Base-by-base conservation (phyloP, 2,888 invertebrate genomes). In the Coelopa pilipes region DNA sequence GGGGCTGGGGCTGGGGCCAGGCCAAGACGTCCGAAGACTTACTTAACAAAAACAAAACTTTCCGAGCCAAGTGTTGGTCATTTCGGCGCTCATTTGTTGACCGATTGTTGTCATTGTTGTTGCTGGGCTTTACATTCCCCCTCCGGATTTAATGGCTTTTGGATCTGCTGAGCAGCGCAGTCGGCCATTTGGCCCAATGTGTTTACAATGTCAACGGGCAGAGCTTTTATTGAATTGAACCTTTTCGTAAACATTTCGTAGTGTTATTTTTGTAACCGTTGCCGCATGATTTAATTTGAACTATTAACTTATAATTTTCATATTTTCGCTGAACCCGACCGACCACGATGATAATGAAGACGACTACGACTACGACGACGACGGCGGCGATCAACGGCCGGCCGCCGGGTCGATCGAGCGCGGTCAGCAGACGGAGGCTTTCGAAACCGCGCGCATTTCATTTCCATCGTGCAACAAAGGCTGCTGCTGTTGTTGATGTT, bases 151-250 rank as follows among this genome's bases (percentile, higher is more conserved):
- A 34, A 62, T 62, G 62, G 2, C 13, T 62, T 62, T 62, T 24
- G 13, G 15, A 62, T 34, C n/a, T 62, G 10, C 34, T 34, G 15
- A 15, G 21, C 34, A 45, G 53, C 53, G 53, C 53, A 15, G 53
- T 34, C 34, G 34, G 34, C 34, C 62, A 15, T 24, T 62, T 62
- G 62, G 34, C 13, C 62, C 34, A 62, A 34, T 62, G 34, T 34
- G 4, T 34, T 15, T 24, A 34, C 62, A 62, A 62, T 62, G 62
- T 62, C 62, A 62, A 62, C 62, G n/a, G 34, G 62, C 15, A 11
- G 12, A 34, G 34, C 15, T n/a, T 62, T 45, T 62, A 62, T 62
- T 62, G 62, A 62, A 62, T 34, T 62, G 24, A 62, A 62, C 45
- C 45, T 62, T 62, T 62, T 62, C 34, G 34, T 34, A 21, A 59